phyloP scores from a whole-genome alignment of 2,888 invertebrate species.

The Cataglyphis livida region DNA sequence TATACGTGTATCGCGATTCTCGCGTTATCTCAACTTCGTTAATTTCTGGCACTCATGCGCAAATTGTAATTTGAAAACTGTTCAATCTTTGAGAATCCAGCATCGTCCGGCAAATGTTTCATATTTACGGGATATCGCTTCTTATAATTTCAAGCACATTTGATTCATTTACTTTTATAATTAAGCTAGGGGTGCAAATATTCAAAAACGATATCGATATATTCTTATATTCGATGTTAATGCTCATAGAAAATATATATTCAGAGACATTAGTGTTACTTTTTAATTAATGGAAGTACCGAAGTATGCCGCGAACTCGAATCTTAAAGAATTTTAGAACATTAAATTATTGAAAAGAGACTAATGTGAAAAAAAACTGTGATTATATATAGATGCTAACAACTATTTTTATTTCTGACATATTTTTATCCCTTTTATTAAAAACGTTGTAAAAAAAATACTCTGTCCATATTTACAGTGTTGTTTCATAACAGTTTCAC shows the following conservation, averaged over 20 bases:
- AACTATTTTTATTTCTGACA: neutral
- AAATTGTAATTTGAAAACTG: slow-evolving; percentile 12
- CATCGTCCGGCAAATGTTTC: neutral
- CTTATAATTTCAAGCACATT: slow-evolving; percentile 9
- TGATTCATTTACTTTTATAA: neutral
- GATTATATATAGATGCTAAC: slow-evolving; percentile 26
- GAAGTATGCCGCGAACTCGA: neutral
- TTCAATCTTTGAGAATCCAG: neutral
- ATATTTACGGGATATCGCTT: slow-evolving; percentile 14
- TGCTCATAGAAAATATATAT: neutral
- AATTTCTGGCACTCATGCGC: slow-evolving; percentile 3
- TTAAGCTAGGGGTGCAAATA: slow-evolving; percentile 48
- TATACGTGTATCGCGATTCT: slow-evolving; percentile 7
- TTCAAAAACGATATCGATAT: slow-evolving; percentile 26
- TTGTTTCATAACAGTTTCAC: neutral
- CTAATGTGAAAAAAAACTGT: slow-evolving; percentile 18
- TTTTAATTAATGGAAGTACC: neutral
- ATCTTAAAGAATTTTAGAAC: slow-evolving; percentile 1
- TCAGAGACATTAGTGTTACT: neutral
- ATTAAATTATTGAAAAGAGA: slow-evolving; percentile 1
- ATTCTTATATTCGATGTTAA: neutral
- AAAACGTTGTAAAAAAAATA: neutral
- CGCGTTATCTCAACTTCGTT: slow-evolving; percentile 30
- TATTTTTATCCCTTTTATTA: neutral
- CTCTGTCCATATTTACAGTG: neutral